Conservation (phyloP, 1,140 invertebrate genomes). For the Bombus terrestris region DNA sequence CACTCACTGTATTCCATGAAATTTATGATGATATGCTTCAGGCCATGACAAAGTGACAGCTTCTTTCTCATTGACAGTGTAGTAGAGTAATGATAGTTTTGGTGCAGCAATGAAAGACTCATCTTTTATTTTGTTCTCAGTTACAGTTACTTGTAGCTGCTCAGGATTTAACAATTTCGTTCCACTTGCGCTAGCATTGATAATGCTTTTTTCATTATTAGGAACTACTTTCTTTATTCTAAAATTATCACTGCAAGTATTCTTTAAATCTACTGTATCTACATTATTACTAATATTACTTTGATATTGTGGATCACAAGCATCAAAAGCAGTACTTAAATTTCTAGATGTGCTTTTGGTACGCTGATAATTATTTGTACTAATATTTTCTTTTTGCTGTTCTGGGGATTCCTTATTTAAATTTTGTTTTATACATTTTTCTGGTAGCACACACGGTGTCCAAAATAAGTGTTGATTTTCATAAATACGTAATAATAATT, state of each 20-base stretch:
- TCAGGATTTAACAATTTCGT: constrained; percentile 5
- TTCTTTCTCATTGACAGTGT: constrained; percentile 71
- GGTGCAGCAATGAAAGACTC: constrained; percentile 37
- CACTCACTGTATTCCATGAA: constrained; percentile 87
- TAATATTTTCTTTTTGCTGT: constrained; percentile 35
- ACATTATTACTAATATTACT: constrained; percentile 25
- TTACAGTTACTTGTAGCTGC: background rate
- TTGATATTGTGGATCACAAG: constrained; percentile 63
- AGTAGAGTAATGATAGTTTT: constrained; percentile 67
- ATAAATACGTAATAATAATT: constrained; percentile 83
- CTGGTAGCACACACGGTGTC: constrained; percentile 72
- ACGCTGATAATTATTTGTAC: constrained; percentile 40
- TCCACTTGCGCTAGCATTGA: constrained; percentile 1
- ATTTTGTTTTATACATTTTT: constrained; percentile 37
- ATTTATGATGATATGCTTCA: constrained; percentile 83
- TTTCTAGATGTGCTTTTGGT: constrained; percentile 65
- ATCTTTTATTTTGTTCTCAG: constrained; percentile 24
- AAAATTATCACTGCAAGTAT: constrained; percentile 31
- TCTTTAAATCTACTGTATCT: constrained; percentile 1
- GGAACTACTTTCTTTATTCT: constrained; percentile 58
- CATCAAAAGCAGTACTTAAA: constrained; percentile 73
- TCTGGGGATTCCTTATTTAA: constrained; percentile 54
- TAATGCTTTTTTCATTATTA: constrained; percentile 17
- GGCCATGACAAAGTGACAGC: constrained; percentile 81
- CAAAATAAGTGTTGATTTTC: constrained; percentile 79